Evolutionary conservation across 2,113 vertebrate species (phyloP).

Genomic region (Eulacestoma nigropectus): DNA sequence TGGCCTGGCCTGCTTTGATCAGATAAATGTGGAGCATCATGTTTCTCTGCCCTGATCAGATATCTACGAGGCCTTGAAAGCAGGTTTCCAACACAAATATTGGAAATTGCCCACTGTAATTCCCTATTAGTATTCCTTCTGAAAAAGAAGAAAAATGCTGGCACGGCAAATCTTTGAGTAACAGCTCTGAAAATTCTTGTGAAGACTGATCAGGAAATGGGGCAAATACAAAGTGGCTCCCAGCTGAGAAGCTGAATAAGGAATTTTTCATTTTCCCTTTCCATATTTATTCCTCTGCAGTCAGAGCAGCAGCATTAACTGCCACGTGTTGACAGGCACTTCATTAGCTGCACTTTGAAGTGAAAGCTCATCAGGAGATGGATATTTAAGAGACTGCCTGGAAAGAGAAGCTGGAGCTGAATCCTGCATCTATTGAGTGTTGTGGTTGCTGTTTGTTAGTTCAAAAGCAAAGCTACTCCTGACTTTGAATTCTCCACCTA

Average conservation of each 20-base stretch:
- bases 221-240: background rate
- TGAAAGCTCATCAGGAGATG: constrained; percentile 6
- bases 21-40: background rate
- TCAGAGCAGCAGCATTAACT: background rate
- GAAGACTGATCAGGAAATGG: background rate
- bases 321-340: background rate
- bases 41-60: background rate
- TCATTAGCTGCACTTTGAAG: constrained; percentile 48
- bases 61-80: background rate
- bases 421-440: background rate
- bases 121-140: background rate
- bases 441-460: background rate
- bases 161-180: background rate
- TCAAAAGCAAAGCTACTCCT: background rate
- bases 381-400: background rate
- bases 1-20: background rate
- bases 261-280: background rate
- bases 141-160: background rate
- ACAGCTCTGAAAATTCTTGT: background rate
- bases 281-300: background rate
- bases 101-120: background rate
- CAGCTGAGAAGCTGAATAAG: background rate
- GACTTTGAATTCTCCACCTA: background rate
- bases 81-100: background rate
- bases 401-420: background rate